Base-by-base conservation (phyloP, 2,113 vertebrate genomes). In the Cyanoramphus novaezelandiae region DNA sequence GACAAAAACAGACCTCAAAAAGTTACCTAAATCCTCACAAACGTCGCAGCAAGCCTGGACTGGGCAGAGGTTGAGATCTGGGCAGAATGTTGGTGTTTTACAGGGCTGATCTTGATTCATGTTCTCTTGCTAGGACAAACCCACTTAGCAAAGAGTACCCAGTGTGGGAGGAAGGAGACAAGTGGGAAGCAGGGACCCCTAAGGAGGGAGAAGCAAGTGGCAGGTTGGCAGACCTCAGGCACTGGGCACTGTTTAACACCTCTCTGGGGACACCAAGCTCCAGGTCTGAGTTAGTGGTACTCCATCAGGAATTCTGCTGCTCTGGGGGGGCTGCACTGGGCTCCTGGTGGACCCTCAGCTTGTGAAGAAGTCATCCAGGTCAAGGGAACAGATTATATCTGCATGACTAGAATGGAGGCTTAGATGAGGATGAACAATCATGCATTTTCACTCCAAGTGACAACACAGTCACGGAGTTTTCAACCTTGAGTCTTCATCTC, bases 391-490 rank as follows among this genome's bases (percentile, higher is more conserved):
- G 44, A 9, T 47, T 35, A 2, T 19, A 24, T 27, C 59, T 17
- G 12, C 1, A 1, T 24, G 37, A 44, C 7, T 59, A 33, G 52
- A 57, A 27, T 4, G 20, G 13, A 13, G 46, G 5, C 20, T 7
- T 1, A 11, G 88, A 17, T 3, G 5, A 3, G 60, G 55, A 35
- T 24, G 55, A 41, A 5, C 21, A 25, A 44, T 35, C 2, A 6
- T 0, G 0, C 13, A 3, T 65, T 49, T 55, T 49, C 53, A 17
- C 63, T 19, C 47, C 71, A 8, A 43, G 39, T 39, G 28, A 18
- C 50, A 20, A 8, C 19, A 2, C 2, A n/a, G 17, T n/a, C 49
- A 8, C 11, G 0, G 3, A 41, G 25, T 33, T 86, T 77, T 46
- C 55, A 25, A n/a, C 60, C 59, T 50, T 10, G 20, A 39, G 7